Conservation (phyloP, 2,113 vertebrate genomes). For the Sapajus apella region DNA sequence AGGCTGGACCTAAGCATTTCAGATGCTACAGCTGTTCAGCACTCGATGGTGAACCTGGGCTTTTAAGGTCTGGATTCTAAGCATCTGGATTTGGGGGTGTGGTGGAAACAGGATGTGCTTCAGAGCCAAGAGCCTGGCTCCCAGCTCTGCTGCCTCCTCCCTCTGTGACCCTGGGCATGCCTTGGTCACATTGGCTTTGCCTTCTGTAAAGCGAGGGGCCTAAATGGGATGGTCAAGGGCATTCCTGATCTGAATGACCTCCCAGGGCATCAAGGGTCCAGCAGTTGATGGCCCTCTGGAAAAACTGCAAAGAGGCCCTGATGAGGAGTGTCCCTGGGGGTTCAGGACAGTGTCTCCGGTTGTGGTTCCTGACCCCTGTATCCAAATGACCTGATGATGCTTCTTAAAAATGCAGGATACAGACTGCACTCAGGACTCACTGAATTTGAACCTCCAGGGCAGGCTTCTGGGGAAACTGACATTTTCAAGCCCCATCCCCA, state of each 20-base stretch:
- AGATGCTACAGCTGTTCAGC: fast-evolving
- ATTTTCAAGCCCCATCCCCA: fast-evolving
- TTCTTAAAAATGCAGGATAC: background rate
- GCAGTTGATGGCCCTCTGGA: background rate
- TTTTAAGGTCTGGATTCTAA: background rate
- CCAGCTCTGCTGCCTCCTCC: background rate
- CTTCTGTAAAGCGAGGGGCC: background rate
- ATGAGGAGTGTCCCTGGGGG: too few species aligned
- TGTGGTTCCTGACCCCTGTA: background rate
- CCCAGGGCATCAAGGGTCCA: background rate
- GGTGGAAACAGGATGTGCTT: background rate
- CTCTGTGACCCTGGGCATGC: background rate
- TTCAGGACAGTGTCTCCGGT: fast-evolving
- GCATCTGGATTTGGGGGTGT: background rate
- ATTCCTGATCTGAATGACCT: background rate
- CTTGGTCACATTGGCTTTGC: background rate
- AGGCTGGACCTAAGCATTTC: fast-evolving
- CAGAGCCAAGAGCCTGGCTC: background rate
- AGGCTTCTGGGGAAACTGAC: background rate
- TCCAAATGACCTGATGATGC: fast-evolving
- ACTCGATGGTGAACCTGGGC: fast-evolving
- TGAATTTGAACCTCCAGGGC: background rate
- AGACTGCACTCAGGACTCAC: background rate
- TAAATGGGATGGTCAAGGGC: background rate
- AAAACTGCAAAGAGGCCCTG: too few species aligned